Evolutionary conservation across 2,888 invertebrate species (phyloP), one percentile per base, ranked within the genome.

Genomic region (Synergus japonicus): DNA sequence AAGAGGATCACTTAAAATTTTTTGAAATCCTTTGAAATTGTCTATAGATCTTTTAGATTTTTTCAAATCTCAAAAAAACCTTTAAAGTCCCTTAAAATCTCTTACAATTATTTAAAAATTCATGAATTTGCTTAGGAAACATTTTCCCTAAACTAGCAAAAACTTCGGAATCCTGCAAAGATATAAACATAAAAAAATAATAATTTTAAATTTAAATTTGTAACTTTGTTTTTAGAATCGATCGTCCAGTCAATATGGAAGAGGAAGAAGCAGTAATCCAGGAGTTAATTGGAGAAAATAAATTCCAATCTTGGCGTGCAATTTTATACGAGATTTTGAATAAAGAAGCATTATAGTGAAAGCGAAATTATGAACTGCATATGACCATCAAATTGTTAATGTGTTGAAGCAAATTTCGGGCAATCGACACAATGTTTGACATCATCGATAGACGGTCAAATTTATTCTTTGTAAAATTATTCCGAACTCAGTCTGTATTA

Each of bases 161-260:
- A 54, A n/a, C 8, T 4, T n/a, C 4, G 5, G 7, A n/a, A n/a
- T 1, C n/a, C 12, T 8, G 2, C 7, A n/a, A 54, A n/a, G 2
- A 2, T n/a, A 54, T 54, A 8, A 29, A 29, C 22, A 37, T 37
- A 5, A 4, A n/a, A n/a, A 54, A n/a, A 8, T 8, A 5, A 8
- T 8, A 54, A 13, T 4, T n/a, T 2, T 9, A 3, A 9, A 18
- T 54, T 54, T 18, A 9, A 54, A 54, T 8, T 54, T n/a, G 9
- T 9, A 54, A 12, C 29, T 69, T 44, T 58, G 86, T 77, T 87
- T 88, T 77, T 77, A 90, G 90, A 88, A 87, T 83, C 87, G 89
- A 67, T 85, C 86, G 9, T 79, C 84, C 37, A 86, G 87, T 85
- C 88, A 88, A 76, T 86, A 86, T 67, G 87, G 88, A 22, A 85